phyloP scores from a whole-genome alignment of 2,797 vertebrate species.

The Halcyon chelicuti region DNA sequence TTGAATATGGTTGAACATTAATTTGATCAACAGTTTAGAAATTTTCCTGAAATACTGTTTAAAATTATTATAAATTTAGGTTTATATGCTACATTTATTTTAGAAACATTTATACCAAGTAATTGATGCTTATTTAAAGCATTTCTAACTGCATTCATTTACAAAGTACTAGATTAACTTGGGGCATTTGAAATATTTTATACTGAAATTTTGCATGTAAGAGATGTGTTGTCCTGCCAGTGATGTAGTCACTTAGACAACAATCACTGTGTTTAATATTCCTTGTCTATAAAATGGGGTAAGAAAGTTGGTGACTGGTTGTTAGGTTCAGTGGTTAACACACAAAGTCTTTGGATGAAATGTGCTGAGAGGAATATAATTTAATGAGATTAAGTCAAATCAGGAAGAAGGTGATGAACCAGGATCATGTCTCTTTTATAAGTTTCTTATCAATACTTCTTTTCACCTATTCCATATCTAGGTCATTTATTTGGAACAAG shows the following conservation, averaged over 20 bases:
- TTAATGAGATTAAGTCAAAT: neutral
- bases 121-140: neutral
- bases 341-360: neutral
- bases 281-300: neutral
- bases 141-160: neutral
- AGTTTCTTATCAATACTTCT: neutral
- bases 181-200: neutral
- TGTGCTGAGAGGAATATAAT: neutral
- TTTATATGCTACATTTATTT: neutral
- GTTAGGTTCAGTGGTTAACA: neutral
- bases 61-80: neutral
- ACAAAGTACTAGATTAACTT: neutral
- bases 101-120: neutral
- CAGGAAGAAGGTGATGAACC: neutral
- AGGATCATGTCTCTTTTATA: neutral
- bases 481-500: neutral
- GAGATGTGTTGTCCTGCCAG: neutral
- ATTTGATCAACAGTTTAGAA: neutral
- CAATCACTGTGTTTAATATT: neutral
- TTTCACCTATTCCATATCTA: neutral
- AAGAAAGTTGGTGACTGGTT: neutral
- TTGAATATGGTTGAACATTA: neutral
- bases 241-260: neutral
- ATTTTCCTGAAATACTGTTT: neutral
- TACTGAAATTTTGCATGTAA: neutral